Base-by-base conservation (phyloP, 1,140 invertebrate species). In the Cydia fagiglandana region DNA sequence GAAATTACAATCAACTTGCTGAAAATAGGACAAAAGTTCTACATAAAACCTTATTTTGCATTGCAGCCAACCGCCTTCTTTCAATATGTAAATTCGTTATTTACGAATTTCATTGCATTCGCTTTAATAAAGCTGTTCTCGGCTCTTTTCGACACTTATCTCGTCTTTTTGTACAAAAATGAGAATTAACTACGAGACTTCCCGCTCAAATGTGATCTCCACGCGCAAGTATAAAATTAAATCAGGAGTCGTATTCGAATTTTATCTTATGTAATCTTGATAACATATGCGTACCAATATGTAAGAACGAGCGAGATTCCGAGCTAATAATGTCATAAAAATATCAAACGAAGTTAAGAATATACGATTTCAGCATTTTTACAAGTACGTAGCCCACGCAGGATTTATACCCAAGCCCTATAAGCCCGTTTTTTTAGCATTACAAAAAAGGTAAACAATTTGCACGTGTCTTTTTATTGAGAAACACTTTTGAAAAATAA, bases 51-150 rank as follows among this genome's bases (percentile, higher is more conserved):
- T 47, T 47, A 47, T 56, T 56, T 56, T 17, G n/a, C 53, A 17
- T n/a, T n/a, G n/a, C 53, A 56, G 15, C 20, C 15, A 56, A 56
- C 15, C 15, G 53, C 6, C 53, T 56, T n/a, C 15, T 9, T 56
- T n/a, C 4, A 56, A 56, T 56, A 56, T 56, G n/a, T 17, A 56
- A 24, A 24, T 24, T 24, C 17, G 9, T 56, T 56, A 56, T 15
- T 56, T 56, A 17, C 47, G 47, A 9, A 56, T 56, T 17, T n/a
- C 53, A 56, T 56, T 56, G 53, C 53, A 56, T 56, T 56, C 53
- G 53, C n/a, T 17, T 56, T 56, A 1, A 17, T 17, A 56, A 56
- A 56, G 53, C 6, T 13, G 53, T 56, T 20, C 53, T n/a, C 7
- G 15, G 15, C n/a, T 7, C 7, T 56, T 56, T 56, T 56, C 53